These are phyloP conservation scores for Papilio helenus DNA, from an alignment of 1,140 invertebrate species.

Conservation along the genomic window DNA sequence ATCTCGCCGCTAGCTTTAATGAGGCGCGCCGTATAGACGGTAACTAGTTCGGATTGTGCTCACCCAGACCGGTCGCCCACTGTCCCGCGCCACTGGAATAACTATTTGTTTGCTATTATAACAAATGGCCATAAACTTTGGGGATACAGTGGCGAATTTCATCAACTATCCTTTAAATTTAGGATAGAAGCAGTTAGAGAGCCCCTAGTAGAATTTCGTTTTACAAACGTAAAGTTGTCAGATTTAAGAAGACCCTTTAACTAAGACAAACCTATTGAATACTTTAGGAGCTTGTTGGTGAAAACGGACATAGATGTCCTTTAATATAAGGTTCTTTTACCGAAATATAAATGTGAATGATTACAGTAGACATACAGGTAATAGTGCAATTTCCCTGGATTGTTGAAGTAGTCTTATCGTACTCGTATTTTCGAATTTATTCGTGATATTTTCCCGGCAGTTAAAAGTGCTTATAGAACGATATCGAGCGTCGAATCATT, in stretches of 20 bases:
- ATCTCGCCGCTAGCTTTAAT: constrained; percentile 78
- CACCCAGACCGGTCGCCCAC: constrained; percentile 54
- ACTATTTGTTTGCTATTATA: constrained; percentile 56
- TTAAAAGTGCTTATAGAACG: not conserved
- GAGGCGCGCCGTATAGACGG: constrained; percentile 71
- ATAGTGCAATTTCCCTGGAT: not conserved
- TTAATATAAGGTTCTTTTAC: not conserved
- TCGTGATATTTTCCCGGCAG: constrained; percentile 3
- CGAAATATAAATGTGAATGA: not conserved
- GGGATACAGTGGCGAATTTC: not conserved
- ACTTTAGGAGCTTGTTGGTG: no score
- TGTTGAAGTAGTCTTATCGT: not conserved
- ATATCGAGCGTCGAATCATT: constrained; percentile 15
- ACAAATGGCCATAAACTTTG: constrained; percentile 49
- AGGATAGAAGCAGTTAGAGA: no score
- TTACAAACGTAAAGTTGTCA: no score
- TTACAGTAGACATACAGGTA: no score
- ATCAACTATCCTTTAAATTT: no score
- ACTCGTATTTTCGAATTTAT: not conserved
- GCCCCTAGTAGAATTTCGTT: no score
- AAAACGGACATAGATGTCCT: no score
- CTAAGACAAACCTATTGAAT: no score
- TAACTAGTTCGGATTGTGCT: constrained; percentile 74
- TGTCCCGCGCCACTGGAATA: constrained; percentile 55
- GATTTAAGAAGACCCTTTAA: no score